Percentiles rank a stretch among this genome's conserved stretches.
These are phyloP conservation scores for Sphenodon punctatus DNA, from an alignment of 2,797 vertebrate species.

Conservation along the genomic window DNA sequence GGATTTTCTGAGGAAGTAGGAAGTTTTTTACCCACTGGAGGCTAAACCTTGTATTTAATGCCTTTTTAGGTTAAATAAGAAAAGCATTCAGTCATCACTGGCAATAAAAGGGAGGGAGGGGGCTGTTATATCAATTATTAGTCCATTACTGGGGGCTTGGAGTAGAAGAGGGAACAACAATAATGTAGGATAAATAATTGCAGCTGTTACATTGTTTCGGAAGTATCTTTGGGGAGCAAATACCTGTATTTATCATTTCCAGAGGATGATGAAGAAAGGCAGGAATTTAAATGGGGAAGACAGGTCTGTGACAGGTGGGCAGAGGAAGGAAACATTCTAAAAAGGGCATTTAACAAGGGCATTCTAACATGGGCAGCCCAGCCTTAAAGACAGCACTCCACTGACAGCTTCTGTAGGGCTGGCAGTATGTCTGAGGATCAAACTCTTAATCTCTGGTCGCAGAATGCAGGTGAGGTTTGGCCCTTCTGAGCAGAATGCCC, in stretches of 20 bases:
- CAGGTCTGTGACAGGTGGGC: neutral
- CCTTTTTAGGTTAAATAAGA: conserved; percentile 69
- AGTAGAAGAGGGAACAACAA: conserved; percentile 10
- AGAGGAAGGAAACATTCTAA: conserved; percentile 10
- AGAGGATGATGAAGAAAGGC: neutral
- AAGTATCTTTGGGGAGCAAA: conserved; percentile 33
- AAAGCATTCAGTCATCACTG: conserved; percentile 71
- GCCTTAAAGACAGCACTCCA: too few species aligned
- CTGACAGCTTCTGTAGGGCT: too few species aligned
- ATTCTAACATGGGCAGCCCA: too few species aligned
- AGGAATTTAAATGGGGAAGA: conserved; percentile 5
- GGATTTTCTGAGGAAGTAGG: conserved; percentile 82
- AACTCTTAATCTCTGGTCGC: conserved; percentile 41
- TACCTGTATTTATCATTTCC: conserved; percentile 47
- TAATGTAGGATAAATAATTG: conserved; percentile 28
- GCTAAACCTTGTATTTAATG: conserved; percentile 72
- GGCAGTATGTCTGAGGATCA: too few species aligned
- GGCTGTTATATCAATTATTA: conserved; percentile 50
- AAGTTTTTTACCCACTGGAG: conserved; percentile 78
- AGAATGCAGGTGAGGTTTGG: conserved; percentile 13
- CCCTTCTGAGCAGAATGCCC: conserved; percentile 7
- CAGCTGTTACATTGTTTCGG: conserved; percentile 2
- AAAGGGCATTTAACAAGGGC: too few species aligned
- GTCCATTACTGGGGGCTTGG: conserved; percentile 54
- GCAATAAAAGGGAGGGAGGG: conserved; percentile 70